phyloP scores from a whole-genome alignment of 1,140 invertebrate species.

The roundworm (Caenorhabditis elegans) region WBcel235 BX284602.5:5761501-5762000 shows the following conservation, averaged over 20 bases:
- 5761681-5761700: background rate
- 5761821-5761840: too few relatives aligned
- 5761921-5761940: constrained; percentile 10
- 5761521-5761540: background rate
- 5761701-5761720: too few relatives aligned
- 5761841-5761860: constrained; percentile 22
- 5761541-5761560: background rate
- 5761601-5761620: constrained; percentile 30
- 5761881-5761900: background rate
- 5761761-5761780: too few relatives aligned
- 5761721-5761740: background rate
- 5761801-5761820: too few relatives aligned
- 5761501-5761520: constrained; percentile 32
- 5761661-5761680: constrained; percentile 11
- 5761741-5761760: background rate
- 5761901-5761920: background rate
- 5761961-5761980: background rate
- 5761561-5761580: background rate
- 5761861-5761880: background rate
- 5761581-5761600: background rate
- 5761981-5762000: background rate
- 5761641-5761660: constrained; percentile 22
- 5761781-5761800: too few relatives aligned
- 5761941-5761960: constrained; percentile 28
- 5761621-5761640: constrained; percentile 11